phyloP scores from a whole-genome alignment of 1,140 invertebrate species.

The Dinothrombium tinctorium region DNA sequence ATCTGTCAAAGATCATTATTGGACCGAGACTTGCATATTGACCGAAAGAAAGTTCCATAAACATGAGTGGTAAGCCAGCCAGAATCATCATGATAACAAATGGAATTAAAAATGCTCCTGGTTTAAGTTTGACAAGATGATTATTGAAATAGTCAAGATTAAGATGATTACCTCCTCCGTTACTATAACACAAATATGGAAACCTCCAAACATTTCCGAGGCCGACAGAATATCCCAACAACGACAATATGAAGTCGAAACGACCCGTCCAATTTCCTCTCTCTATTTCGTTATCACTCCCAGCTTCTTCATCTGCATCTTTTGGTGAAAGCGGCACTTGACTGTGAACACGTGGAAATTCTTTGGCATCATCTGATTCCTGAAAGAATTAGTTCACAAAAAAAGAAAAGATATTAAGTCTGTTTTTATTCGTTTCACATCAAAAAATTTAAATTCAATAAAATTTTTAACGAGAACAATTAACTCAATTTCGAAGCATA shows the following conservation, averaged over 20 bases:
- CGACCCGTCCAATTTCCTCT: slow-evolving; percentile 32
- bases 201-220: slow-evolving; percentile 51
- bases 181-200: slow-evolving; percentile 44
- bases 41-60: slow-evolving; percentile 47
- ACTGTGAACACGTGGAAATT: slow-evolving; percentile 15
- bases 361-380: no score
- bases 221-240: slow-evolving; percentile 44
- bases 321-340: slow-evolving; percentile 17
- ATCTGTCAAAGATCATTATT: slow-evolving; percentile 44
- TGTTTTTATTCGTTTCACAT: no score
- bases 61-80: slow-evolving; percentile 42
- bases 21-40: slow-evolving; percentile 50
- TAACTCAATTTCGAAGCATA: no score
- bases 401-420: no score
- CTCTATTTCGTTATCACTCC: slow-evolving; percentile 22
- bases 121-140: no score
- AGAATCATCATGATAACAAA: slow-evolving; percentile 33
- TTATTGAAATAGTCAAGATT: slow-evolving; percentile 8
- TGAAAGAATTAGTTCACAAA: no score
- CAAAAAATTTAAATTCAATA: no score
- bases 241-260: slow-evolving; percentile 28
- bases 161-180: neutral
- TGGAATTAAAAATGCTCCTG: slow-evolving; percentile 40
- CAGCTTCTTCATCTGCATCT: slow-evolving; percentile 7
- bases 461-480: no score